Evolutionary conservation across 2,113 vertebrate species (phyloP), one percentile per base, ranked within the genome.

Genomic region (Agelaius tricolor): DNA sequence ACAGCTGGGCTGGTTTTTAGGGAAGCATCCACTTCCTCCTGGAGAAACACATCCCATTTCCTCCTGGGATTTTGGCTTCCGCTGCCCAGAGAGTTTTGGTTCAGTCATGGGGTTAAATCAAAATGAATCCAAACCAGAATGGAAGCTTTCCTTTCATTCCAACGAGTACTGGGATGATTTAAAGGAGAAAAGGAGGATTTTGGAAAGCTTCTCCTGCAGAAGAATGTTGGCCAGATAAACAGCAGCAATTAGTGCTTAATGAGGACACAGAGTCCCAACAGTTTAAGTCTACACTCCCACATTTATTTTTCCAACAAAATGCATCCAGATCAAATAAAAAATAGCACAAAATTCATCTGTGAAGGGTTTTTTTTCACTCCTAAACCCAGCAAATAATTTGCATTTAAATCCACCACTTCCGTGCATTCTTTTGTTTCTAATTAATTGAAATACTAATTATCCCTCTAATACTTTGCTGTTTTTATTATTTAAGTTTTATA

Each of bases 391-490:
- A 30, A 68, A 18, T 13, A 63, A 63, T 27, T 39, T n/a, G 4
- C 33, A 30, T 59, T 7, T 14, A 9, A 63, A 62, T n/a, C 52
- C 41, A 24, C 21, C 19, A 4, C 4, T 9, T 3, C 49, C 5
- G 1, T 3, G 11, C 3, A 1, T 46, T 5, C 4, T 35, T 91
- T 26, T 17, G 3, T 15, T 58, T 35, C 65, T 26, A 28, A 44
- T 66, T 55, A 11, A n/a, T 24, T 30, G 8, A 28, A 75, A 35
- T n/a, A 31, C 3, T 23, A 17, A 26, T 84, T 71, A 20, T 13
- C 19, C 26, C 31, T n/a, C 26, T 35, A 11, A 49, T 21, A 12
- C 5, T 17, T 35, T 0, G 0, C 18, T 7, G 6, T 0, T 15
- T 72, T 46, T 21, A 21, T 19, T 18, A 10, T 11, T 57, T 3